A percentile compares a stretch with the other conserved stretches of the same genome.
Conservation (phyloP, 1,140 invertebrate genomes). For the Papilio glaucus region DNA sequence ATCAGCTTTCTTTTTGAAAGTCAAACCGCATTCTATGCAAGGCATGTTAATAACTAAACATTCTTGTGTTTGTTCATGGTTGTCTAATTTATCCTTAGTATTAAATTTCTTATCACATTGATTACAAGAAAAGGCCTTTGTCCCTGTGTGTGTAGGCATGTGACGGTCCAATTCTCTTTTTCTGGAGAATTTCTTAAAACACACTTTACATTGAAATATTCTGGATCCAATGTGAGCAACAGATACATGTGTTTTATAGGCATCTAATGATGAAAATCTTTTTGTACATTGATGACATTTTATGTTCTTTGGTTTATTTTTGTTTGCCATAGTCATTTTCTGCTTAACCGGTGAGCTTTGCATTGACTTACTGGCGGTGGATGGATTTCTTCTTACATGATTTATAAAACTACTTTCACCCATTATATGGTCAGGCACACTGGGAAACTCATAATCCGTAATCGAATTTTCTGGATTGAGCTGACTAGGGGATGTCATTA, state of each 20-base stretch:
- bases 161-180: conserved; percentile 87
- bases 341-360: conserved; percentile 63
- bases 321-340: conserved; percentile 55
- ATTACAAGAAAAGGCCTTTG: conserved; percentile 85
- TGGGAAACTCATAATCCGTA: conserved; percentile 73
- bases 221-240: conserved; percentile 76
- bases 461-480: conserved; percentile 61
- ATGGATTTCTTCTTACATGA: conserved; percentile 66
- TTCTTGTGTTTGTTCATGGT: conserved; percentile 86
- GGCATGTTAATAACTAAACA: conserved; percentile 81
- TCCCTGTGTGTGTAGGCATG: conserved; percentile 84
- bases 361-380: conserved; percentile 56
- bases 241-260: conserved; percentile 79
- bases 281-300: conserved; percentile 83
- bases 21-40: conserved; percentile 84
- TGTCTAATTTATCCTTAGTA: conserved; percentile 86
- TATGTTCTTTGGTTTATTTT: conserved; percentile 77
- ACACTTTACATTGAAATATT: conserved; percentile 84
- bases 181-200: conserved; percentile 85
- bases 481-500: conserved; percentile 64
- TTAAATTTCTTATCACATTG: conserved; percentile 87
- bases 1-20: conserved; percentile 83
- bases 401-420: conserved; percentile 81
- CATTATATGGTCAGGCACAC: conserved; percentile 82
- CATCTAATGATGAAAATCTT: conserved; percentile 80